Evolutionary conservation across 1,140 invertebrate species (phyloP).

Genomic region (Heliconius hewitsoni): DNA sequence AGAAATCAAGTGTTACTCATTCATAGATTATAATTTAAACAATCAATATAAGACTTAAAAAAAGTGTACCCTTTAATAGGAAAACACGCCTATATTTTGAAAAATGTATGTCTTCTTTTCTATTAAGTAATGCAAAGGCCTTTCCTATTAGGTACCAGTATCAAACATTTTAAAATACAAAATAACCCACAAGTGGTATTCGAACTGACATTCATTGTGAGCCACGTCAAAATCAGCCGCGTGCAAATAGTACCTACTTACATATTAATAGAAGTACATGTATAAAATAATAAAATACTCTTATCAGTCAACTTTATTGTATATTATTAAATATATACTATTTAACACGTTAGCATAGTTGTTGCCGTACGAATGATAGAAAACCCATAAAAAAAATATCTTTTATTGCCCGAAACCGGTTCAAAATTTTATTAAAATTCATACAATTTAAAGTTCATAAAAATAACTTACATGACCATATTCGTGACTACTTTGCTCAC

Average conservation of each 20-base stretch:
- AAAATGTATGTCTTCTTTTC: not conserved
- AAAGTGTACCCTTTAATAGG: not conserved
- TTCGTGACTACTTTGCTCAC: slow-evolving; percentile 30
- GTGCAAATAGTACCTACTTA: too few relatives aligned
- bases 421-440: slow-evolving; percentile 13
- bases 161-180: too few relatives aligned
- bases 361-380: not conserved
- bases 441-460: slow-evolving; percentile 19
- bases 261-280: too few relatives aligned
- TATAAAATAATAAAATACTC: too few relatives aligned
- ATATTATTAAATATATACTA: not conserved
- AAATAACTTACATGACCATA: slow-evolving; percentile 11
- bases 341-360: not conserved
- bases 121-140: too few relatives aligned
- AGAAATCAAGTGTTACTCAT: not conserved
- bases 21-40: not conserved
- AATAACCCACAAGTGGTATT: too few relatives aligned
- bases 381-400: not conserved
- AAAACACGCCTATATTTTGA: not conserved
- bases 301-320: too few relatives aligned
- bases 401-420: not conserved
- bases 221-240: too few relatives aligned
- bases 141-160: too few relatives aligned
- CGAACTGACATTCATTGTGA: too few relatives aligned
- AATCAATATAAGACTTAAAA: not conserved